Evolutionary conservation across 2,797 vertebrate species (phyloP), one percentile per base, ranked within the genome.

Genomic region (Phrynocephalus guinanensis): DNA sequence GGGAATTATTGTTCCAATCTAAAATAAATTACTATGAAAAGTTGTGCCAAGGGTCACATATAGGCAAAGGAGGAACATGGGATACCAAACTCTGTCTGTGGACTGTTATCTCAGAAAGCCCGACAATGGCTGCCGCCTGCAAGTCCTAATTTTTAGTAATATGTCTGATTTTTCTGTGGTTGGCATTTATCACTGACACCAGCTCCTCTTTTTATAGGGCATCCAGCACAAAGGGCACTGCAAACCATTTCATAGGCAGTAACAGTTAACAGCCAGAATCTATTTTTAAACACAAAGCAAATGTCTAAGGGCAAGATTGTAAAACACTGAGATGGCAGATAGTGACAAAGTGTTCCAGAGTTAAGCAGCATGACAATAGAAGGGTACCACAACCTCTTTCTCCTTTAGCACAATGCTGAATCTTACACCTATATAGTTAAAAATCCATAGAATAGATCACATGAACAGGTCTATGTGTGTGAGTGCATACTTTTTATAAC

Each of bases 241-340:
- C 0, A 79, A 33, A 87, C 1, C 8, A 85, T 56, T 90, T 89
- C 24, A 89, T 79, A 90, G 88, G 5, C 52, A 82, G 30, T 26
- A 91, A 33, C 6, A 71, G 22, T 33, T 56, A 91, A 16, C 71
- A 6, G 85, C 26, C 56, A 83, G 13, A n/a, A 76, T 81, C 87
- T 88, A 85, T 50, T 89, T 92, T 87, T 87, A 79, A 92, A 89
- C 87, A 28, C 9, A 26, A 88, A 67, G 48, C 73, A 78, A 88
- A 88, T 82, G 4, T 86, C 30, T 88, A 80, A 85, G 0, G 4
- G 52, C 50, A 84, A 63, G 67, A 88, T 82, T 86, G 76, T 85
- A 84, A 83, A 90, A 16, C 20, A 82, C 15, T 50, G 33, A 2
- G 2, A 88, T 78, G 75, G 18, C 71, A 85, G 72, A 76, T 82